phyloP scores from a whole-genome alignment of 2,888 invertebrate genomes.

The Helleia helle region DNA sequence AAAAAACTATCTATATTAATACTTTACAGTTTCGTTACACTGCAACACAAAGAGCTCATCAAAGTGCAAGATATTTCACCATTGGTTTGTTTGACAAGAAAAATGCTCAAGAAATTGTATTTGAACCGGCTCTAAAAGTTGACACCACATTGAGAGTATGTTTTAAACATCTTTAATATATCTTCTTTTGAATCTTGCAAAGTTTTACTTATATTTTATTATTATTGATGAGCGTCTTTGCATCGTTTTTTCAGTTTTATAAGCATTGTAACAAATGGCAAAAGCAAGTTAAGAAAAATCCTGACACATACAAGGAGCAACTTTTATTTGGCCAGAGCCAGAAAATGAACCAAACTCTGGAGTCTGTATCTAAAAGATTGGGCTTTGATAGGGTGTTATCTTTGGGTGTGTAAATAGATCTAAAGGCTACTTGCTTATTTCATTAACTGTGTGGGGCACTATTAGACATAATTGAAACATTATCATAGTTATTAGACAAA shows the following conservation, averaged over 20 bases:
- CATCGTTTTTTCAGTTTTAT: slow-evolving; percentile 79
- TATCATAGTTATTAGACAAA: too few relatives aligned
- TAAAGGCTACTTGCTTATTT: slow-evolving; percentile 30
- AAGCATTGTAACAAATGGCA: slow-evolving; percentile 83
- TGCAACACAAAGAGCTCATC: slow-evolving; percentile 81
- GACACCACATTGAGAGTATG: slow-evolving; percentile 81
- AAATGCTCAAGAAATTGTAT: slow-evolving; percentile 75
- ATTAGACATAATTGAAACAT: too few relatives aligned
- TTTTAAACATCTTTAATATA: slow-evolving; percentile 28
- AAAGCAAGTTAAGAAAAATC: slow-evolving; percentile 79
- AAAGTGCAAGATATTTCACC: slow-evolving; percentile 83
- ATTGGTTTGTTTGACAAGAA: slow-evolving; percentile 82
- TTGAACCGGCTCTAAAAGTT: slow-evolving; percentile 75
- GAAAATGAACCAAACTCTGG: slow-evolving; percentile 72
- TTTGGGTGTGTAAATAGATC: slow-evolving; percentile 57
- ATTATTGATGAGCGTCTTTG: background rate
- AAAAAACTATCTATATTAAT: background rate
- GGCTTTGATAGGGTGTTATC: slow-evolving; percentile 68
- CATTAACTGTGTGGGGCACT: background rate
- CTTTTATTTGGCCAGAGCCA: slow-evolving; percentile 66
- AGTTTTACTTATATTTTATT: background rate
- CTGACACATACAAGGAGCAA: slow-evolving; percentile 72
- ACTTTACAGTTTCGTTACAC: slow-evolving; percentile 82
- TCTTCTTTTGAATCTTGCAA: slow-evolving; percentile 4
- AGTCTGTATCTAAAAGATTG: slow-evolving; percentile 73